Base-by-base conservation (phyloP, 2,888 invertebrate genomes). In the Tinea semifulvella region DNA sequence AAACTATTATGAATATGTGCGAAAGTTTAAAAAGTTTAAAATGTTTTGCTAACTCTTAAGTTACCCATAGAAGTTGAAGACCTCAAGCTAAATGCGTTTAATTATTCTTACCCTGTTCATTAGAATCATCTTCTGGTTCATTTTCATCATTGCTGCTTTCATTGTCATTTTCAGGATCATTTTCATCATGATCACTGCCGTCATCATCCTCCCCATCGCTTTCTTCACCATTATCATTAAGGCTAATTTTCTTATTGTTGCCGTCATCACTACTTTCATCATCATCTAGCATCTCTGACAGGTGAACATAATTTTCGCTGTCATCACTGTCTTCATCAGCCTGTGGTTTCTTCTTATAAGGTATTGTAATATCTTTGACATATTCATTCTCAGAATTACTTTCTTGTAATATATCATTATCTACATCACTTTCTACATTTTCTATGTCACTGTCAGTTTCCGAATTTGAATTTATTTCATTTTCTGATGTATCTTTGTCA, bases 401-500 rank as follows among this genome's bases (percentile, higher is more conserved):
- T 18, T 45, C 40, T 22, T 22, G 6, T 22, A 3, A 3, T 27
- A 35, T 27, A 46, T 42, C 47, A 42, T 38, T 27, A 20, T 22
- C 22, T 7, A 7, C 22, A 22, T 22, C 8, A 22, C 8, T 22
- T 8, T 46, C 47, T 42, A 51, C 49, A 48, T 71, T 71, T 48
- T n/a, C n/a, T n/a, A 68, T 70, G 1, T 71, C 65, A 54, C 61
- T 63, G 38, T 72, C 70, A 59, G 73, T 75, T 53, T 69, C 70
- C 16, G 65, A 61, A 53, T 74, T 72, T 57, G 70, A 69, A 5
- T 52, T 54, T 3, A 68, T 61, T 16, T 61, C 56, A 7, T 64
- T 42, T 22, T 39, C 43, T 16, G 43, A 20, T 14, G 11, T 20
- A 19, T 25, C 22, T 20, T 8, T 31, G 7, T 26, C 19, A n/a